Evolutionary conservation across 2,888 invertebrate genomes (phyloP).

Genomic region (Polyommatus icarus): DNA sequence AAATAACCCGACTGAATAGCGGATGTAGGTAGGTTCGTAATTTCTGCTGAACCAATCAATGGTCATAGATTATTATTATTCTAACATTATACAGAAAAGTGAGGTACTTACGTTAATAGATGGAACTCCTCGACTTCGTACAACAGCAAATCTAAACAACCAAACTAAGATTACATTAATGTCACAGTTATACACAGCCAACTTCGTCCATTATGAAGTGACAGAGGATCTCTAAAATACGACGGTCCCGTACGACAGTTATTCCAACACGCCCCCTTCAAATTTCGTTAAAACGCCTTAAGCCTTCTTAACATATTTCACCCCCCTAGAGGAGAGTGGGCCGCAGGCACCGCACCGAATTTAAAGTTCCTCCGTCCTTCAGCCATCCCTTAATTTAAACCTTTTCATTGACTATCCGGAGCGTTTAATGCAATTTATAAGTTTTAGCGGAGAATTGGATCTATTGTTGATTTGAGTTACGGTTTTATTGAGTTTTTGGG

Average conservation of each 20-base stretch:
- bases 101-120: not conserved
- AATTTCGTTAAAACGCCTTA: conserved; percentile 32
- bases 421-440: conserved; percentile 26
- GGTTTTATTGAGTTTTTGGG: conserved; percentile 7
- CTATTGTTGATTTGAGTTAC: not conserved
- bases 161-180: not conserved
- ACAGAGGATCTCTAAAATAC: conserved; percentile 1
- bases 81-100: too few species aligned
- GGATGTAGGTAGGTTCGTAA: too few species aligned
- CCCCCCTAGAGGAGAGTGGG: not conserved
- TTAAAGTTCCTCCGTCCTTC: conserved; percentile 31
- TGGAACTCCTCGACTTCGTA: not conserved
- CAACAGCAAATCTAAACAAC: not conserved
- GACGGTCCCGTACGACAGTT: conserved; percentile 10
- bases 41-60: too few species aligned
- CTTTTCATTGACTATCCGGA: conserved; percentile 32
- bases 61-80: too few species aligned
- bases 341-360: conserved; percentile 31
- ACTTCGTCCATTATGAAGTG: not conserved
- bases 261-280: conserved; percentile 22
- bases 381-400: conserved; percentile 28
- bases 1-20: too few species aligned
- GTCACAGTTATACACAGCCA: not conserved
- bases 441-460: not conserved
- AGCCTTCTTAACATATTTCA: conserved; percentile 33